Base-by-base conservation (phyloP, 1,140 invertebrate genomes). In the Zaprionus nigranus region DNA sequence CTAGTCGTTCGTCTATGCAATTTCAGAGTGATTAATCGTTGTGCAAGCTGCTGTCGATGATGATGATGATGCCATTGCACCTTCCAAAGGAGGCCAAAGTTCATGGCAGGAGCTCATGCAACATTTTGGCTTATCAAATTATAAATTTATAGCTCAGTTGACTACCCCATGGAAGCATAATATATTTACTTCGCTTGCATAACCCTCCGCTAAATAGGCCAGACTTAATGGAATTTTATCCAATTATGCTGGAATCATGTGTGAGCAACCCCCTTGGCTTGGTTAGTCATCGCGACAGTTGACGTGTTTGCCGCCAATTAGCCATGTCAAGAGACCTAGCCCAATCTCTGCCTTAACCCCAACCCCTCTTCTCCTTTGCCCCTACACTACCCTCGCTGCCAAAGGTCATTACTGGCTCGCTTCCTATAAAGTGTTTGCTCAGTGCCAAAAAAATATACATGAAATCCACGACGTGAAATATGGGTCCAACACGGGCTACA, bases 251-350 rank as follows among this genome's bases (percentile, higher is more conserved):
- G 67, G 61, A 75, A 76, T 40, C 78, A 65, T 70, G 26, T 73
- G 26, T 62, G 58, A 70, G 66, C 72, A 69, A 75, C 64, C 64
- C 63, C 57, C 36, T 67, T 38, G 49, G 40, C 59, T n/a, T 15
- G 38, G 34, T 28, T 75, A 59, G 59, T 82, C 65, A 67, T 77
- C 67, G 68, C 51, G 46, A 12, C 51, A 17, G 70, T 58, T 84
- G 78, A 88, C 84, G 85, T 88, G 85, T 90, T 76, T 51, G 71
- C 34, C 70, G 49, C 68, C 85, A 81, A 88, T 87, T 87, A 88
- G 81, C 24, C 28, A 38, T 38, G 38, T 40, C 40, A 58, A 34
- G 51, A 73, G 64, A 54, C 56, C 71, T 54, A 11, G 40, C 60
- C 81, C 75, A 70, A 78, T 54, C 53, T 69, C 51, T 59, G 56